Percentiles rank a stretch among this genome's conserved stretches.
These are phyloP conservation scores for Drosophila acutilabella DNA, from an alignment of 2,888 invertebrate species.

Conservation along the genomic window DNA sequence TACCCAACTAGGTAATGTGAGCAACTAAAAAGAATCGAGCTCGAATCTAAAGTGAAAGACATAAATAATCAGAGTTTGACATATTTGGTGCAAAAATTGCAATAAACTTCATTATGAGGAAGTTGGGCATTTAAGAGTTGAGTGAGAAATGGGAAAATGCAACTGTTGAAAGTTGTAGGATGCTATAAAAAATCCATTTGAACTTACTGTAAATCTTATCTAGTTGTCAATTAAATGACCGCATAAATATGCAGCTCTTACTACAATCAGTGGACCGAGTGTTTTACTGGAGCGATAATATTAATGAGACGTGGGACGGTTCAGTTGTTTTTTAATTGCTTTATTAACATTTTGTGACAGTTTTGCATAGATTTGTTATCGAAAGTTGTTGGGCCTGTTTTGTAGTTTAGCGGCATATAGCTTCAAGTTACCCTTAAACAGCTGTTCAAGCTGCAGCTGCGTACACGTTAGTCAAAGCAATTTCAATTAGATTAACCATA, in stretches of 20 bases:
- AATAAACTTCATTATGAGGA: slow-evolving; percentile 1
- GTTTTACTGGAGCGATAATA: neutral
- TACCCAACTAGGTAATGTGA: neutral
- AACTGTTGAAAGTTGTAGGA: slow-evolving; percentile 29
- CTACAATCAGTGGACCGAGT: slow-evolving; percentile 11
- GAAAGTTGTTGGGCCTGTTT: slow-evolving; percentile 34
- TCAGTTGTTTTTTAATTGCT: slow-evolving; percentile 44
- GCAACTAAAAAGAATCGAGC: neutral
- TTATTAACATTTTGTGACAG: slow-evolving; percentile 59
- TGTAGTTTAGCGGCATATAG: neutral
- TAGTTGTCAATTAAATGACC: slow-evolving; percentile 12
- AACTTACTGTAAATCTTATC: slow-evolving; percentile 19
- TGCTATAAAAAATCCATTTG: slow-evolving; percentile 10
- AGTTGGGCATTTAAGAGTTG: slow-evolving; percentile 3
- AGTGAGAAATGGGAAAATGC: slow-evolving; percentile 4
- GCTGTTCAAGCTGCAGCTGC: slow-evolving; percentile 31
- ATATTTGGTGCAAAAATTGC: neutral
- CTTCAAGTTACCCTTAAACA: neutral
- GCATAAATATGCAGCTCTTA: slow-evolving; percentile 11
- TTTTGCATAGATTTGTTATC: slow-evolving; percentile 44
- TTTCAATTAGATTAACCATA: slow-evolving; percentile 21
- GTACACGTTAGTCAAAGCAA: slow-evolving; percentile 9
- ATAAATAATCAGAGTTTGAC: neutral
- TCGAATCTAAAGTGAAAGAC: slow-evolving; percentile 8
- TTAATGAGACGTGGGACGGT: slow-evolving; percentile 10